Evolutionary conservation across 1,140 invertebrate genomes (phyloP).

Genomic region (Papilio helenus): DNA sequence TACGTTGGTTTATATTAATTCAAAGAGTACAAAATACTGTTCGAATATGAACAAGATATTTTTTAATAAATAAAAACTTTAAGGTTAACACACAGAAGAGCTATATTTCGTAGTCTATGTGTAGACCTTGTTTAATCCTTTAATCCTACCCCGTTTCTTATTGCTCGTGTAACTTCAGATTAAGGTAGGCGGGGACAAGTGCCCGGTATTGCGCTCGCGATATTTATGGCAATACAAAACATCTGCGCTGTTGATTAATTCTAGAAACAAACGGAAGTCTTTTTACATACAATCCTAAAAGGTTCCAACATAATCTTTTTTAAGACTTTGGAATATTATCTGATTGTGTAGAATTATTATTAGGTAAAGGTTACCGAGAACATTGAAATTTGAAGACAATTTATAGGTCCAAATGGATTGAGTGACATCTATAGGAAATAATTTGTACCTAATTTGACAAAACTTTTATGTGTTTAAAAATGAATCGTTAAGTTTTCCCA

Average conservation of each 20-base stretch:
- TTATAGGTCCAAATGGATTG: too few species aligned
- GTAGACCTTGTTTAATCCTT: neutral
- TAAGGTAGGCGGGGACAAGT: slow-evolving; percentile 1
- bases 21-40: neutral
- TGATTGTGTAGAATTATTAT: too few species aligned
- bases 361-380: too few species aligned
- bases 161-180: slow-evolving; percentile 2
- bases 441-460: too few species aligned
- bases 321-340: neutral
- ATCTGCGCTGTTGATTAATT: slow-evolving; percentile 3
- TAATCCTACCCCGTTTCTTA: slow-evolving; percentile 17
- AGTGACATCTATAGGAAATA: too few species aligned
- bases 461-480: neutral
- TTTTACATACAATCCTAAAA: neutral
- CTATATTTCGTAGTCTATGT: neutral
- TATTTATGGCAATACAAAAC: neutral
- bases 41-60: neutral
- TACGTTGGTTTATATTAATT: too few species aligned
- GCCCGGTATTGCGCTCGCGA: neutral
- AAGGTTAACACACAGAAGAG: neutral
- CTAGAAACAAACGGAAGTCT: neutral
- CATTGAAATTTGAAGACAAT: too few species aligned
- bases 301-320: neutral
- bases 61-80: neutral
- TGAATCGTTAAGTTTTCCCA: neutral